Evolutionary conservation across 1,140 invertebrate genomes (phyloP), one percentile per base, ranked within the genome.

Genomic region (Campoletis sonorensis): DNA sequence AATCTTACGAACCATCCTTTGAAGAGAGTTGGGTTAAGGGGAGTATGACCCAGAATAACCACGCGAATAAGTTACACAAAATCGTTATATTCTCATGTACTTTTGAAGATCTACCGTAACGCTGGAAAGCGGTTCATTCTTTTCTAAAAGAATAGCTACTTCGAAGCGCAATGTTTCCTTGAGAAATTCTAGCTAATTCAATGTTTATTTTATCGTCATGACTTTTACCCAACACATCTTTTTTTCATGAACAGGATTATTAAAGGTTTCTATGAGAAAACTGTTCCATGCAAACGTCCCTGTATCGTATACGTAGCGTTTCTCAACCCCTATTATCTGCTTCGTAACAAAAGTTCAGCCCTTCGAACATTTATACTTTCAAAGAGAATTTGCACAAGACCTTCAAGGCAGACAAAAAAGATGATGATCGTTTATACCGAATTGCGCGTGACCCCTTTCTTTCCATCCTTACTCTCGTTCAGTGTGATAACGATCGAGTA

Each of bases 341-440:
- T 45, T 3, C 1, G 40, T 13, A 45, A 0, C 11, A 11, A 64
- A 64, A 64, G 23, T 27, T 64, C 45, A 13, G 23, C 23, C 49
- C 23, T 27, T 30, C 18, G 33, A 40, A 23, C 33, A 72, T 49
- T 72, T 37, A 45, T 40, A 49, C 21, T 45, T 45, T 18, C 4
- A 72, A 72, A 23, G 61, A 64, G 61, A 64, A 23, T 64, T 26
- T 27, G 3, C 18, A 27, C 61, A 64, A 10, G 21, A 26, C 61
- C n/a, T 26, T 27, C 23, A 15, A 27, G 23, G 23, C 18, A 64
- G 61, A 27, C 1, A 26, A 23, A 64, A 26, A 64, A 13, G 8
- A 64, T 27, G 23, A 64, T 64, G 61, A 72, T 72, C 70, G 40
- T 72, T 72, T 72, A 72, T 72, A 72, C 33, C 10, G 23, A 72